Conservation (phyloP, 2,888 invertebrate species). For the Parnassius orleans region DNA sequence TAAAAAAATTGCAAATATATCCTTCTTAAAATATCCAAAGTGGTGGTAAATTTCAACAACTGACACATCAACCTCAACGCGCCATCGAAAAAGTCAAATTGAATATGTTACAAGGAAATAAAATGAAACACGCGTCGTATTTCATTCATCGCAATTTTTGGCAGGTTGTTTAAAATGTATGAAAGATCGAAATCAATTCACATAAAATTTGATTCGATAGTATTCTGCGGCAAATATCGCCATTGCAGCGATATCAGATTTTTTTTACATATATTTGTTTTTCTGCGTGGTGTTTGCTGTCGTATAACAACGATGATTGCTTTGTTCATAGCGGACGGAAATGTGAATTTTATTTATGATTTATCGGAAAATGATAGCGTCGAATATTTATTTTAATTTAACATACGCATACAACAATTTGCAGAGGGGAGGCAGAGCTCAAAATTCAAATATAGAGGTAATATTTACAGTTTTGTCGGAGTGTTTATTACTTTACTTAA, state of each 20-base stretch:
- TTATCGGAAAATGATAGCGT: conserved; percentile 4
- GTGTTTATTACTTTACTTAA: too few species aligned
- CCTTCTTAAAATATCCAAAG: too few species aligned
- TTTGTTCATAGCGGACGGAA: conserved; percentile 12
- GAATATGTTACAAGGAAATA: conserved; percentile 13
- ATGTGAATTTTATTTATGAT: conserved; percentile 17
- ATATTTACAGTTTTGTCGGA: too few species aligned
- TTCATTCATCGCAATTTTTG: conserved; percentile 18
- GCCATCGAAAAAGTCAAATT: conserved; percentile 10
- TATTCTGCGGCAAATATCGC: conserved; percentile 15
- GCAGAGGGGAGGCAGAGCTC: too few species aligned
- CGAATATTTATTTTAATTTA: neutral
- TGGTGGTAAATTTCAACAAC: neutral
- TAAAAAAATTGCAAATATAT: too few species aligned
- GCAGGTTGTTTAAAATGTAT: conserved; percentile 26
- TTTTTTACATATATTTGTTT: conserved; percentile 19
- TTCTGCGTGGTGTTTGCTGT: conserved; percentile 11
- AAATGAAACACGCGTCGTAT: conserved; percentile 11
- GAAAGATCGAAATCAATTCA: conserved; percentile 24
- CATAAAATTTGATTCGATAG: conserved; percentile 22
- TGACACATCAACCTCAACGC: neutral
- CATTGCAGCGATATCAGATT: conserved; percentile 3
- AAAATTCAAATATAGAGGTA: too few species aligned
- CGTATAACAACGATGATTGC: conserved; percentile 6
- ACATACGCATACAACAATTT: neutral